A percentile compares a stretch with the other conserved stretches of the same genome.
Conservation (phyloP, 1,140 invertebrate species). For the Drosophila ananassae region DNA sequence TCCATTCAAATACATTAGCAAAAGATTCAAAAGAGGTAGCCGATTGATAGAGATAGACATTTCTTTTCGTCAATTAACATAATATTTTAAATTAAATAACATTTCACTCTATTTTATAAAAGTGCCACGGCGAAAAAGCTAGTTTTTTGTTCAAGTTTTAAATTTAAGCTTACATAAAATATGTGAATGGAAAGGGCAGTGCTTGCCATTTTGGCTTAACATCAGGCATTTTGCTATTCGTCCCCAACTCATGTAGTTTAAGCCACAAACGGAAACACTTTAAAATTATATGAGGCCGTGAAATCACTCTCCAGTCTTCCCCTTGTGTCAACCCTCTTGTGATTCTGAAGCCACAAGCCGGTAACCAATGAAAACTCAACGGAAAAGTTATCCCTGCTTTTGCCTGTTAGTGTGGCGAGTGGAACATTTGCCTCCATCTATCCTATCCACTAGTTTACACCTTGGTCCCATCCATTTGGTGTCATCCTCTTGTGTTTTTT, state of each 20-base stretch:
- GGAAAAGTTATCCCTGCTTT: constrained; percentile 65
- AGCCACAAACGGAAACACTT: constrained; percentile 81
- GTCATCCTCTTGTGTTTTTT: constrained; percentile 53
- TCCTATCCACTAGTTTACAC: constrained; percentile 14
- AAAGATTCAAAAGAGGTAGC: too few species aligned
- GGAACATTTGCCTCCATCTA: constrained; percentile 34
- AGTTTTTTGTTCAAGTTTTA: constrained; percentile 37
- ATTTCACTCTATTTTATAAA: too few species aligned
- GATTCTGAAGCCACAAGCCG: constrained; percentile 68
- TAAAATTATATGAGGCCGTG: constrained; percentile 78
- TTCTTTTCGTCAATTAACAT: too few species aligned
- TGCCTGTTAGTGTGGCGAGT: constrained; percentile 25
- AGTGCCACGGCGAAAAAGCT: too few species aligned
- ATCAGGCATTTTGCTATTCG: constrained; percentile 28
- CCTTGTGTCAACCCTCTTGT: constrained; percentile 46
- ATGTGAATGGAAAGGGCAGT: constrained; percentile 65
- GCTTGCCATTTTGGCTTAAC: constrained; percentile 65
- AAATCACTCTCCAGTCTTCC: constrained; percentile 12
- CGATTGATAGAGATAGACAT: too few species aligned
- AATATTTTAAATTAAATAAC: too few species aligned
- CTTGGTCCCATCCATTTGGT: constrained; percentile 53
- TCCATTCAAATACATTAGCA: too few species aligned
- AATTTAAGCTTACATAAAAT: constrained; percentile 70
- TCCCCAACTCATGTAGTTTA: constrained; percentile 27
- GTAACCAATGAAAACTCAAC: constrained; percentile 81